Evolutionary conservation across 2,888 invertebrate genomes (phyloP), one percentile per base, ranked within the genome.

Genomic region (Napeogenes inachia): DNA sequence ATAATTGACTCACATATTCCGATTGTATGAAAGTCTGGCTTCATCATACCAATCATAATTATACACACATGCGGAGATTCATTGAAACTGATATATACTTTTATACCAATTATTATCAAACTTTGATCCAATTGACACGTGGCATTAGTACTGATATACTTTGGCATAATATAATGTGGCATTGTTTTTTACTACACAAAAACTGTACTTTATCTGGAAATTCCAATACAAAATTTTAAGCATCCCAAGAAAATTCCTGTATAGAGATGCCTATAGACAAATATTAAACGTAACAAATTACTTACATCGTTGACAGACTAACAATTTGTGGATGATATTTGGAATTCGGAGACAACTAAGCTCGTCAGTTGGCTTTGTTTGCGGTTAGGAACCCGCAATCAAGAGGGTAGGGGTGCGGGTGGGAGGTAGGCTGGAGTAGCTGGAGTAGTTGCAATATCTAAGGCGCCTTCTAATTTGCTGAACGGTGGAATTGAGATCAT

Each of bases 281-380:
- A 67, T 68, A 68, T 54, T 64, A 62, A 65, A 65, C 60, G 61
- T 69, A 71, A 73, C 74, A 76, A 84, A 84, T 82, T 79, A 83
- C 78, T 82, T 75, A 78, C 78, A 81, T 82, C 76, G 77, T 75
- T 76, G 78, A 71, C 72, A 66, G 71, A 68, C 69, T 73, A 77
- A 78, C 76, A 77, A 79, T 81, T 75, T 74, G 73, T 69, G 74
- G 74, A 75, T 73, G 74, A 79, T 72, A 78, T 81, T 80, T 75
- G 79, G 78, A 75, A 82, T 82, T 79, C 76, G 76, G 75, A 73
- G 75, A 77, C 80, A 80, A 79, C 82, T 76, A 74, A 71, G 78
- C 77, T 81, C 78, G 78, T 83, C 80, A 78, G 76, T 74, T 69
- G 76, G 83, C 81, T 83, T 85, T 84, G 85, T 87, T 84, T 83